Base-by-base conservation (phyloP, 2,113 vertebrate species). In the Coptodon bakossiorum region DNA sequence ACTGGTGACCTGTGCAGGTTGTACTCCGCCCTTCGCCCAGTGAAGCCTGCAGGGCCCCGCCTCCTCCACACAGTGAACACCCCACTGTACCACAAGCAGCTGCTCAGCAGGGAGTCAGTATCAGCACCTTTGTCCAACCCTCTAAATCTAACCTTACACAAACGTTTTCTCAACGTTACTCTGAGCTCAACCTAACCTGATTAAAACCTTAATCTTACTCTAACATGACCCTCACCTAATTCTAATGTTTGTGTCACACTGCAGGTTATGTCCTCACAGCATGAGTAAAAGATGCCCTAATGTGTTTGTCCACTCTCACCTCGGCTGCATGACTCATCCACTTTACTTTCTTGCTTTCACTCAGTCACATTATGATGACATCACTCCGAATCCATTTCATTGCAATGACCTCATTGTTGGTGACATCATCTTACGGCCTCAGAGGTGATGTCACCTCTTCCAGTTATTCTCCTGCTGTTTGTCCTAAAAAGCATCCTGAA, bases 381-480 rank as follows among this genome's bases (percentile, higher is more conserved):
- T 94, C 87, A 85, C 59, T 53, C 9, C 1, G 4, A 31, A 11
- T 29, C 6, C 43, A 66, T 61, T 57, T 83, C 48, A 27, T 11
- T 12, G 59, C 50, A 11, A 9, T 90, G 91, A 91, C 83, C 71
- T 91, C 89, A 91, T 82, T 50, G 4, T 38, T 2, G 16, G 5
- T 94, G 92, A 94, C 90, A 90, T 94, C 94, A 87, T 76, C 5
- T 48, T 13, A 3, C 3, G 1, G 5, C 3, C 59, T 54, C 34
- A 68, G 71, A 87, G 83, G 22, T 94, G 94, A 94, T 91, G 90
- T 93, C 92, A 94, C 24, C 3, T 13, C 8, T 90, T 90, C 79
- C 88, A 87, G 88, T 80, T 31, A 54, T 10, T 78, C 81, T 88
- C 86, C 89, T 63, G 76, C 76, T 78, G 63, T 81, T 86, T 36